Evolutionary conservation across 2,888 invertebrate species (phyloP).

Genomic region (Tetrapedia diversipes): DNA sequence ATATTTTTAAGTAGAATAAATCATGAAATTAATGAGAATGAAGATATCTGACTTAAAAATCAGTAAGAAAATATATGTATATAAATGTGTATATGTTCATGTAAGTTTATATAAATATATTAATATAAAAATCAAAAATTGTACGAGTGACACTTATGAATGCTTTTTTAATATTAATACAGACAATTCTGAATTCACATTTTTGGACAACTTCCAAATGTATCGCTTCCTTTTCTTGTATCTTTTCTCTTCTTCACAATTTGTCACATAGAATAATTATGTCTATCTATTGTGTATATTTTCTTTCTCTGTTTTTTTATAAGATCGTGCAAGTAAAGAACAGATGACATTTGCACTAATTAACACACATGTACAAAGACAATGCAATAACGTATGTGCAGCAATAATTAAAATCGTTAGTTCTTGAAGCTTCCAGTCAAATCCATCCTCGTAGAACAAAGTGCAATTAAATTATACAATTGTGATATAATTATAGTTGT

Average conservation of each 20-base stretch:
- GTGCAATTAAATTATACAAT: conserved; percentile 3
- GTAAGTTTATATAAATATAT: conserved; percentile 47
- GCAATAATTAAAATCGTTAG: conserved; percentile 4
- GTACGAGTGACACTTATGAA: conserved; percentile 23
- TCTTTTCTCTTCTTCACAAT: neutral
- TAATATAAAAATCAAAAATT: conserved; percentile 53
- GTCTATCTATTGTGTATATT: neutral
- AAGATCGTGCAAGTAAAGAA: conserved; percentile 14
- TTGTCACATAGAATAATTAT: neutral
- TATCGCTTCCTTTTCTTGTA: conserved; percentile 7
- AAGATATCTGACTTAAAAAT: conserved; percentile 44
- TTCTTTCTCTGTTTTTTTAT: neutral
- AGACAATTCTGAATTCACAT: conserved; percentile 4
- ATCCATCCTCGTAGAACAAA: conserved; percentile 3
- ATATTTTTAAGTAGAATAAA: conserved; percentile 8
- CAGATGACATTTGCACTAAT: conserved; percentile 12
- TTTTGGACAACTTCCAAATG: conserved; percentile 6
- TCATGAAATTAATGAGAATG: conserved; percentile 39
- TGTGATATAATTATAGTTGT: neutral
- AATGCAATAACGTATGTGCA: neutral
- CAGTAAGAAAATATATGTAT: conserved; percentile 51
- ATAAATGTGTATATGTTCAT: conserved; percentile 34
- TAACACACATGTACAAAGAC: conserved; percentile 2
- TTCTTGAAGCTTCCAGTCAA: neutral
- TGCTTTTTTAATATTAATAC: conserved; percentile 14